A percentile compares a stretch with the other conserved stretches of the same genome.
Evolutionary conservation across 2,797 vertebrate genomes (phyloP).

Genomic region (Aldrovandia affinis): DNA sequence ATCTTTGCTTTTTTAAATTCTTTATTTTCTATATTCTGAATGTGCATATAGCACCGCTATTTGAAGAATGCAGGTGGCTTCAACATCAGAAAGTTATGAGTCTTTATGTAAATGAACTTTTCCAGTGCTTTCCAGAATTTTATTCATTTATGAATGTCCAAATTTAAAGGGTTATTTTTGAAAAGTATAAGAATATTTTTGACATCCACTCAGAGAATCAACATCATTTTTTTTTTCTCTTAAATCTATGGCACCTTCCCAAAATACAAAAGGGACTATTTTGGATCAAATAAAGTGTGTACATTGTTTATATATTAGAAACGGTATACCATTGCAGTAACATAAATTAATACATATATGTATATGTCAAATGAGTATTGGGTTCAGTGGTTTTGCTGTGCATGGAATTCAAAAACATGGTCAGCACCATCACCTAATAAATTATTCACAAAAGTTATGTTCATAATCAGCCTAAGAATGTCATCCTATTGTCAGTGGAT

Average conservation of each 20-base stretch:
- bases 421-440: background rate
- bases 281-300: background rate
- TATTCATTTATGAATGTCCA: conserved; percentile 4
- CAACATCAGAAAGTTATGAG: conserved; percentile 9
- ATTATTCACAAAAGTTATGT: background rate
- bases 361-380: background rate
- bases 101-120: background rate
- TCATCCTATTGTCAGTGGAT: background rate
- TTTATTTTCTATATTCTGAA: conserved; percentile 18
- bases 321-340: background rate
- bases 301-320: background rate
- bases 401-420: background rate
- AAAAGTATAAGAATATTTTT: conserved; percentile 13
- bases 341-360: conserved; percentile 1
- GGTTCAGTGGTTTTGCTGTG: background rate
- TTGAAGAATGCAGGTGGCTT: conserved; percentile 10
- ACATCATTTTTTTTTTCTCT: background rate
- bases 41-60: background rate
- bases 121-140: background rate
- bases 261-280: conserved; percentile 18
- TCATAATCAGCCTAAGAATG: background rate
- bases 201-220: background rate
- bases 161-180: conserved; percentile 18
- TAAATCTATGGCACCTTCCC: conserved; percentile 11
- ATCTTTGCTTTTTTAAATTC: conserved; percentile 16